phyloP scores from a whole-genome alignment of 1,140 invertebrate species.

The Ooceraea biroi region DNA sequence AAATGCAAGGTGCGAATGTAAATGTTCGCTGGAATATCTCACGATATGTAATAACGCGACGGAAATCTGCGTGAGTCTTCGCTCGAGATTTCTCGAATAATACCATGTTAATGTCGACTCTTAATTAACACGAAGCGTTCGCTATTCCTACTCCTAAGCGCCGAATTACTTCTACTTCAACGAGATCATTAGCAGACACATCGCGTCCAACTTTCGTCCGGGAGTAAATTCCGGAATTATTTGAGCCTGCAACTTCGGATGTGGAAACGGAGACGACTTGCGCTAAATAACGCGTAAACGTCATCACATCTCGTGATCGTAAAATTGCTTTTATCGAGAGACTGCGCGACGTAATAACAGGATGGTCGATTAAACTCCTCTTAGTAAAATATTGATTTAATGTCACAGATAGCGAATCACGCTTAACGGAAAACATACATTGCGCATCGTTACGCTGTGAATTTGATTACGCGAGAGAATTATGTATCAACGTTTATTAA shows the following conservation, averaged over 20 bases:
- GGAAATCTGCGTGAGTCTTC: neutral
- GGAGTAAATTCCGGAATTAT: constrained; percentile 3
- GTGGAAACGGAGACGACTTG: neutral
- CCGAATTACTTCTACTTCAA: constrained; percentile 19
- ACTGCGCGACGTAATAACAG: neutral
- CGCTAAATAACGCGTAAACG: constrained; percentile 12
- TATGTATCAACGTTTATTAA: neutral
- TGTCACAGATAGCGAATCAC: neutral
- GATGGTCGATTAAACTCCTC: neutral
- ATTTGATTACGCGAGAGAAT: neutral
- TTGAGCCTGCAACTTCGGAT: constrained; percentile 12
- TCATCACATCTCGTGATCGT: constrained; percentile 6
- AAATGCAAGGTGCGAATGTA: neutral
- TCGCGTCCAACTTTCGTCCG: constrained; percentile 11
- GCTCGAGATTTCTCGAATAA: constrained; percentile 6
- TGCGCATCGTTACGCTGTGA: neutral
- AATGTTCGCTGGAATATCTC: neutral
- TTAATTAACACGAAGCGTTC: constrained; percentile 20
- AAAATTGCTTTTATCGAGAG: constrained; percentile 13
- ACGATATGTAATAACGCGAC: neutral
- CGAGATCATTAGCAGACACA: constrained; percentile 21
- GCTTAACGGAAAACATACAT: neutral
- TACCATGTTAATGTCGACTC: constrained; percentile 13
- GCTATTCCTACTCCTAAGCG: neutral
- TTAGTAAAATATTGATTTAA: constrained; percentile 2